Base-by-base conservation (phyloP, 1,140 invertebrate genomes). In the Notospermus geniculatus region DNA sequence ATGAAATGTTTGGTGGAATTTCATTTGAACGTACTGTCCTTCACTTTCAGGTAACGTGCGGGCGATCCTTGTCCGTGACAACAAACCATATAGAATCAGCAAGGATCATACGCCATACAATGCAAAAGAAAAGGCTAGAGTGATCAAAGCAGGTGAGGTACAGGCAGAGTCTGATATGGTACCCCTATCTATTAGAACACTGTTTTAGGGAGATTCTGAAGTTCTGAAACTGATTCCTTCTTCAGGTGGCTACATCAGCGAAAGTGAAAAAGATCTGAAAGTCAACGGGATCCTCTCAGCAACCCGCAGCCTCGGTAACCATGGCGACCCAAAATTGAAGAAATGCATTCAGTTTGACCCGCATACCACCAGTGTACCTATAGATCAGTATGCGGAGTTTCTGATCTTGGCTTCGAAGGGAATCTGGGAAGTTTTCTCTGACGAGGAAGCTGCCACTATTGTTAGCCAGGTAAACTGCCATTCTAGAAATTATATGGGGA, bases 301-400 rank as follows among this genome's bases (percentile, higher is more conserved):
- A 5, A 80, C 79, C 15, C 43, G 79, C 30, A 76, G 79, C 1
- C 75, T 80, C 29, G 79, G 79, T 70, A 80, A 80, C 72, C 77
- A 79, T 70, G 79, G 79, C 46, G 79, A 80, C 64, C 60, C 65
- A 2, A 66, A 23, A 11, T 59, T 80, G 45, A 80, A 79, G 64
- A 68, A 70, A 13, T 75, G 71, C 65, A 68, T 80, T 1, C 54
- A 71, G 11, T 66, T 70, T 9, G 74, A 78, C 29, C 77, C 79
- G 4, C 63, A 71, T 52, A 69, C 73, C 0, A 71, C 62, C 4
- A 60, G 64, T 54, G 68, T 76, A 7, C 63, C 69, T 1, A 69
- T 80, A 45, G 76, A 79, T 46, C 71, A 75, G 64, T 75, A 76
- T 66, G 70, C 74, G 22, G 77, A 80, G 71, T 73, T 79, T 55